phyloP scores from a whole-genome alignment of 1,140 invertebrate species.

The Panulirus ornatus region DNA sequence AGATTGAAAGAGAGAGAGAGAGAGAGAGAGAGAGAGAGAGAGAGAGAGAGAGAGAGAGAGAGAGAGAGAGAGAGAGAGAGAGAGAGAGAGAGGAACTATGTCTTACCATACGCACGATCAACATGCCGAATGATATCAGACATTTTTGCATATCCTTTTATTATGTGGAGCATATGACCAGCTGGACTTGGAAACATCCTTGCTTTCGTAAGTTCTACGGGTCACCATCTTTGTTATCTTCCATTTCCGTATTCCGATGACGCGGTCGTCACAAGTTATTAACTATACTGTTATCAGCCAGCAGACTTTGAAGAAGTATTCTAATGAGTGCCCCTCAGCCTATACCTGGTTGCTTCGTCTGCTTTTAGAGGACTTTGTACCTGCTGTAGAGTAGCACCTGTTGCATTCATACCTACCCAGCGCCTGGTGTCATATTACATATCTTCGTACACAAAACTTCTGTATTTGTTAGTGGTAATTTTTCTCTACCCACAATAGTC shows the following conservation, averaged over 20 bases:
- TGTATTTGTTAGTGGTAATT: neutral
- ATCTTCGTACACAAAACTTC: neutral
- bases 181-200: too few relatives aligned
- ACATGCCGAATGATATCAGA: neutral
- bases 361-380: neutral
- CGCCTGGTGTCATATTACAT: neutral
- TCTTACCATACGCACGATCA: neutral
- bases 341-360: neutral
- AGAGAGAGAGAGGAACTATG: too few relatives aligned
- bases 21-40: neutral
- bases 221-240: neutral
- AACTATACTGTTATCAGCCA: neutral
- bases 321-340: neutral
- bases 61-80: conserved; percentile 7
- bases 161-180: too few relatives aligned
- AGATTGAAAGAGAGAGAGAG: neutral
- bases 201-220: too few relatives aligned
- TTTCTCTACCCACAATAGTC: neutral
- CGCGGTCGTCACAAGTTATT: neutral
- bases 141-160: neutral
- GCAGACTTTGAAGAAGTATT: neutral
- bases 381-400: neutral
- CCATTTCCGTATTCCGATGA: neutral
- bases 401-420: neutral
- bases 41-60: conserved; percentile 7